A percentile compares a stretch with the other conserved stretches of the same genome.
Conservation (phyloP, 1,140 invertebrate species). For the Battus philenor region DNA sequence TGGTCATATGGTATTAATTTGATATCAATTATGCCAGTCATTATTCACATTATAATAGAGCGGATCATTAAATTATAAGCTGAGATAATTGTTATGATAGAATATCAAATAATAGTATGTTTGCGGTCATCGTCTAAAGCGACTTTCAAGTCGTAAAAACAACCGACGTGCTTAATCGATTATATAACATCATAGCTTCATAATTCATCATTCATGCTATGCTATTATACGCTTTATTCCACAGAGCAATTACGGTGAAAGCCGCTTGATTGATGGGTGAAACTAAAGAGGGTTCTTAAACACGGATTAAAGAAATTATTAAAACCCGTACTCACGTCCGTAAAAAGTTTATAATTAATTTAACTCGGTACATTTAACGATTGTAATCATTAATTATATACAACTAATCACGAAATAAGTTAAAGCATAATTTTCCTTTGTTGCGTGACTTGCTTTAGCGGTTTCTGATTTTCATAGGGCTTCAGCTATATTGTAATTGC, state of each 20-base stretch:
- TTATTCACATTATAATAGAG: too few relatives aligned
- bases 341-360: not conserved
- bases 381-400: not conserved
- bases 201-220: slow-evolving; percentile 19
- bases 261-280: slow-evolving; percentile 37
- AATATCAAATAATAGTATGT: too few relatives aligned
- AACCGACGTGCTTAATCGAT: not conserved
- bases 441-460: too few relatives aligned
- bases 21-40: too few relatives aligned
- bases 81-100: too few relatives aligned
- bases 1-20: too few relatives aligned
- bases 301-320: too few relatives aligned
- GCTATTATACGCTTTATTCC: slow-evolving; percentile 40
- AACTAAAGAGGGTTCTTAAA: slow-evolving; percentile 19
- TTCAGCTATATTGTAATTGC: too few relatives aligned
- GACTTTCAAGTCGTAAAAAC: slow-evolving; percentile 1
- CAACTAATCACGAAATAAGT: not conserved
- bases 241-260: slow-evolving; percentile 40
- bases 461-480: too few relatives aligned
- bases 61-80: not conserved
- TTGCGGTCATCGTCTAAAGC: too few relatives aligned
- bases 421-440: too few relatives aligned
- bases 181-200: slow-evolving; percentile 2
- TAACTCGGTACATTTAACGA: not conserved
- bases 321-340: too few relatives aligned